These are phyloP conservation scores for Spodoptera exigua DNA, from an alignment of 2,888 invertebrate genomes.

Conservation along the genomic window DNA sequence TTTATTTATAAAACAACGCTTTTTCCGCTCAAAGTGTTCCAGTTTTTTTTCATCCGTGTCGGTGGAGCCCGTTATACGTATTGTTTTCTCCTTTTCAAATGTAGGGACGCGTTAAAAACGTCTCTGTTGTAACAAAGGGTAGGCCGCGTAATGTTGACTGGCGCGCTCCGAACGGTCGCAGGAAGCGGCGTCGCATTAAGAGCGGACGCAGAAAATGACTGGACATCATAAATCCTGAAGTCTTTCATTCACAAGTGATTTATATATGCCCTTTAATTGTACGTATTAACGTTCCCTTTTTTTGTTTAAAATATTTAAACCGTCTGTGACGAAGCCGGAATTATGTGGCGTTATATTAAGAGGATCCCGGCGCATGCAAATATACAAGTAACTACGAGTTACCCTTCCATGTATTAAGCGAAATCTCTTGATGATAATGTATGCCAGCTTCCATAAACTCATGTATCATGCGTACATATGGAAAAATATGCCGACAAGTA, in stretches of 20 bases:
- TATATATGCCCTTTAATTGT: constrained; percentile 61
- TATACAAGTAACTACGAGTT: constrained; percentile 14
- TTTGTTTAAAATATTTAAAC: constrained; percentile 53
- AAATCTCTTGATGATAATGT: constrained; percentile 19
- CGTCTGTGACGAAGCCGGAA: constrained; percentile 40
- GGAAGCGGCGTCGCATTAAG: constrained; percentile 65
- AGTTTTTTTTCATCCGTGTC: constrained; percentile 69
- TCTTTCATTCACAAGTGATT: constrained; percentile 65
- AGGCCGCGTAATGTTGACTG: constrained; percentile 59
- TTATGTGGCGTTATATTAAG: constrained; percentile 35
- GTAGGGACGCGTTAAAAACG: constrained; percentile 74
- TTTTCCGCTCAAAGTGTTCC: constrained; percentile 80
- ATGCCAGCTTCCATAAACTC: constrained; percentile 32
- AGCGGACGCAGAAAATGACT: constrained; percentile 64
- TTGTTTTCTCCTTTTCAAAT: constrained; percentile 73
- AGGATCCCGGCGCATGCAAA: constrained; percentile 12
- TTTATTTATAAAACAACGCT: constrained; percentile 87
- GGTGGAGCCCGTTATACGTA: constrained; percentile 66
- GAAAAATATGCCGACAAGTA: constrained; percentile 55
- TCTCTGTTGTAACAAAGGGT: constrained; percentile 69
- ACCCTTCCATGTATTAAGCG: not conserved
- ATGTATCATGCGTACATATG: constrained; percentile 42
- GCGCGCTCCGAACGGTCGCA: constrained; percentile 58
- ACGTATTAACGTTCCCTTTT: constrained; percentile 54
- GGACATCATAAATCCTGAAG: constrained; percentile 66